Percentiles rank a stretch among this genome's conserved stretches.
Conservation (phyloP, 92 coral and sea anemone genomes). For the Virgularia gustaviana region DNA sequence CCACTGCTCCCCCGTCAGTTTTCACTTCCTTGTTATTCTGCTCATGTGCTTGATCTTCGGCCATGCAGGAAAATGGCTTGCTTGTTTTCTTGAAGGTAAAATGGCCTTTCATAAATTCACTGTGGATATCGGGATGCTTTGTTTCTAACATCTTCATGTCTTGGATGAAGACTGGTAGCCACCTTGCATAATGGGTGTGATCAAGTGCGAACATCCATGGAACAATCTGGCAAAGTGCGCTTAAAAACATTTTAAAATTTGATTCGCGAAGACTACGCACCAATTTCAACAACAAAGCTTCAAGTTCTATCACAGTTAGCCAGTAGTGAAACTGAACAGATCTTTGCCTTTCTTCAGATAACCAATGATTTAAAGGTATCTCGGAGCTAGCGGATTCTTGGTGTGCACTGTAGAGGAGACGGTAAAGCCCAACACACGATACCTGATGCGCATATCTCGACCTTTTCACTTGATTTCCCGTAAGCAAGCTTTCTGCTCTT, state of each 20-base stretch:
- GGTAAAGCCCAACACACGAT: background rate
- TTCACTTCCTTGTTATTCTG: slow-evolving; percentile 39
- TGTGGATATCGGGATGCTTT: slow-evolving; percentile 8
- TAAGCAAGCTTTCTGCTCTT: background rate
- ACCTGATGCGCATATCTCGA: slow-evolving; percentile 12
- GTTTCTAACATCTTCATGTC: slow-evolving; percentile 10
- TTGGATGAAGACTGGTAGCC: slow-evolving; percentile 39
- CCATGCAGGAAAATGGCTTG: slow-evolving; percentile 31
- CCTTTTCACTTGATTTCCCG: background rate
- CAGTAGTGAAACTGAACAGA: slow-evolving; percentile 36
- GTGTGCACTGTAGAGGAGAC: background rate
- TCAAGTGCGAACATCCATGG: slow-evolving; percentile 45
- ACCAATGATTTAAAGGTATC: slow-evolving; percentile 22
- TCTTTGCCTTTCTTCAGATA: slow-evolving; percentile 14
- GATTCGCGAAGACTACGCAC: slow-evolving; percentile 28
- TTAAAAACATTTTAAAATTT: slow-evolving; percentile 32
- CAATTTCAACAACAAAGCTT: slow-evolving; percentile 20
- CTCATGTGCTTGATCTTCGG: slow-evolving; percentile 43
- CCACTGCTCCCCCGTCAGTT: slow-evolving; percentile 36
- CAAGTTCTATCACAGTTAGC: slow-evolving; percentile 23
- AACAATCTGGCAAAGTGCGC: slow-evolving; percentile 19
- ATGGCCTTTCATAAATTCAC: slow-evolving; percentile 32
- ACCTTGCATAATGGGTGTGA: slow-evolving; percentile 36
- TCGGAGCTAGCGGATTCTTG: slow-evolving; percentile 25
- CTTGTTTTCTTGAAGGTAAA: slow-evolving; percentile 26